Conservation (phyloP, 2,113 vertebrate species). For the Nesoenas mayeri region DNA sequence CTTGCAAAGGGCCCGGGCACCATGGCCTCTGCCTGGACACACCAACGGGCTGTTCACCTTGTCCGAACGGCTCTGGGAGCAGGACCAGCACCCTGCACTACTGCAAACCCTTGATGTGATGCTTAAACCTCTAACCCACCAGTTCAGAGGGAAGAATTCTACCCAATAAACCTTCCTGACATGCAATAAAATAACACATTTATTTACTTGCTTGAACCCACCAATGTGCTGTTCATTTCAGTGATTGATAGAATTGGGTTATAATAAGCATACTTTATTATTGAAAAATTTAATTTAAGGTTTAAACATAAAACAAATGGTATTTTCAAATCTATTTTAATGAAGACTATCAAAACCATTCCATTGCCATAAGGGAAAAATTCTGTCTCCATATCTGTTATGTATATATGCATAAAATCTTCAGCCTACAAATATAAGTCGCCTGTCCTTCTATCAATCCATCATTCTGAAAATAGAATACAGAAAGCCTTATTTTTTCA, state of each 20-base stretch:
- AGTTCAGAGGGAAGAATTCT: conserved; percentile 35
- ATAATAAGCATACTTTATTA: conserved; percentile 73
- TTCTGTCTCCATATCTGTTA: conserved; percentile 66
- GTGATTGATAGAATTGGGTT: conserved; percentile 72
- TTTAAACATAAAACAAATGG: conserved; percentile 74
- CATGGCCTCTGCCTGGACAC: not conserved
- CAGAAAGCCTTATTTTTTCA: conserved; percentile 68
- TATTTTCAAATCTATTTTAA: conserved; percentile 71
- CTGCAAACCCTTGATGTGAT: not conserved
- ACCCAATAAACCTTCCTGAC: conserved; percentile 52
- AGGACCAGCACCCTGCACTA: not conserved
- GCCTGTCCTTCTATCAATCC: conserved; percentile 66
- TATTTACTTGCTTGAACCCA: conserved; percentile 68
- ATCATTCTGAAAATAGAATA: conserved; percentile 64
- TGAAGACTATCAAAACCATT: conserved; percentile 69
- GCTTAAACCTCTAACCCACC: conserved; percentile 4
- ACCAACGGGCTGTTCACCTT: not conserved
- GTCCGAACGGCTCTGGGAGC: not conserved
- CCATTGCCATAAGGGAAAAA: conserved; percentile 67
- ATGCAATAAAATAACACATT: conserved; percentile 60
- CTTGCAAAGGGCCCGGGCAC: not conserved
- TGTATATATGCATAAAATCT: conserved; percentile 66
- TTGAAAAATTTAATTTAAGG: conserved; percentile 71
- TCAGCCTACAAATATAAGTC: conserved; percentile 61
- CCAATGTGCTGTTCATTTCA: conserved; percentile 65